Evolutionary conservation across 2,113 vertebrate genomes (phyloP).

Genomic region (Daboia siamensis): DNA sequence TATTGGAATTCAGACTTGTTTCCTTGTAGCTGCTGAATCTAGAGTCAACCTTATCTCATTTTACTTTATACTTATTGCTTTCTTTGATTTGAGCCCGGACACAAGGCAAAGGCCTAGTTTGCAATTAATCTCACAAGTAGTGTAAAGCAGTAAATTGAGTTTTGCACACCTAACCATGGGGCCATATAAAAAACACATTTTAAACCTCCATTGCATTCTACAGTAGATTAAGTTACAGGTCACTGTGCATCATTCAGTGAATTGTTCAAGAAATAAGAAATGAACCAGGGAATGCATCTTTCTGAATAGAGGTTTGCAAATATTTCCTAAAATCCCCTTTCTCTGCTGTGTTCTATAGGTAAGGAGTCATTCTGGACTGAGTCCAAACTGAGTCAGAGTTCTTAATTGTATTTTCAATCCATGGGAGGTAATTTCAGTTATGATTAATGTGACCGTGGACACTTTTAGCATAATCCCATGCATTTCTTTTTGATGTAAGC

Average conservation of each 20-base stretch:
- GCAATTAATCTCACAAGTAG: constrained; percentile 19
- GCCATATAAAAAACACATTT: constrained; percentile 1
- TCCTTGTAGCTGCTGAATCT: neutral
- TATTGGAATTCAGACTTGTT: neutral
- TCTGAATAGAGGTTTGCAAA: neutral
- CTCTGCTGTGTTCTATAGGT: neutral
- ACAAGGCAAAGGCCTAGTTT: constrained; percentile 4
- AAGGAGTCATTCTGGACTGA: neutral
- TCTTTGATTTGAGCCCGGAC: neutral
- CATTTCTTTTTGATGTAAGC: neutral
- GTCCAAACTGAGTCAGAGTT: neutral
- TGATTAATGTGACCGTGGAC: neutral
- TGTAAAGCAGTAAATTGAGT: constrained; percentile 8
- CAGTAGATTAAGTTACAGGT: neutral
- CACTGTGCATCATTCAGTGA: neutral
- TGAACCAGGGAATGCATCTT: neutral
- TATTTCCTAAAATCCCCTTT: neutral
- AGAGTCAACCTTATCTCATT: neutral
- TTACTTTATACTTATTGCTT: constrained; percentile 7
- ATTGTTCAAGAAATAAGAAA: constrained; percentile 3
- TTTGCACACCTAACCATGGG: constrained; percentile 7
- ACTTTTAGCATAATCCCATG: neutral
- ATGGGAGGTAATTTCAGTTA: neutral
- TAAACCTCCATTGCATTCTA: constrained; percentile 3
- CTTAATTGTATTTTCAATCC: neutral